These are phyloP conservation scores for Rhodophaea formosa DNA, from an alignment of 2,888 invertebrate genomes.

Conservation along the genomic window DNA sequence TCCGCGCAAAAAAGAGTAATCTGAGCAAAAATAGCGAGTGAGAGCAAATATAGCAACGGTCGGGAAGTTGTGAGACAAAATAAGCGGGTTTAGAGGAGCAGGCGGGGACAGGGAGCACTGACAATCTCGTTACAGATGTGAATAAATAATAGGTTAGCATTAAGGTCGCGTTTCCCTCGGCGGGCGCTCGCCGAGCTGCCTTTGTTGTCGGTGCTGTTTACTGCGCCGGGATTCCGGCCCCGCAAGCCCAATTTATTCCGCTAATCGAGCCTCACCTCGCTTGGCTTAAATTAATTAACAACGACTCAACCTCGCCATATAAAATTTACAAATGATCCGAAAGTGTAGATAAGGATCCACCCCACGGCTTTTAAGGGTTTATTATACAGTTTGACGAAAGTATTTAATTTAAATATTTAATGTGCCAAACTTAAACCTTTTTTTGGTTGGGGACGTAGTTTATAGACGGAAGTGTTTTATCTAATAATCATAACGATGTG, in stretches of 20 bases:
- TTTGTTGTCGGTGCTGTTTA: conserved; percentile 73
- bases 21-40: conserved; percentile 57
- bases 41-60: conserved; percentile 58
- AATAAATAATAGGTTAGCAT: conserved; percentile 79
- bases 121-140: conserved; percentile 78
- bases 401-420: background rate
- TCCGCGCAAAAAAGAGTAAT: conserved; percentile 58
- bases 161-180: conserved; percentile 60
- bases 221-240: conserved; percentile 64
- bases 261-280: conserved; percentile 72
- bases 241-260: conserved; percentile 74
- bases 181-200: conserved; percentile 56
- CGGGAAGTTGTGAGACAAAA: conserved; percentile 47
- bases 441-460: background rate
- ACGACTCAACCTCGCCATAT: conserved; percentile 57
- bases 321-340: conserved; percentile 46
- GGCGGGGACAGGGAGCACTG: conserved; percentile 61
- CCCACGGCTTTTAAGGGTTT: background rate
- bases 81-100: conserved; percentile 43
- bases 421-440: background rate
- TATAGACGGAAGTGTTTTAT: background rate
- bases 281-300: conserved; percentile 73
- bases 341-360: conserved; percentile 20
- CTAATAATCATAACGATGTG: background rate
- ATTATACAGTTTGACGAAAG: background rate